Evolutionary conservation across 2,113 vertebrate species (phyloP).

Genomic region (Myrmecophaga tridactyla): DNA sequence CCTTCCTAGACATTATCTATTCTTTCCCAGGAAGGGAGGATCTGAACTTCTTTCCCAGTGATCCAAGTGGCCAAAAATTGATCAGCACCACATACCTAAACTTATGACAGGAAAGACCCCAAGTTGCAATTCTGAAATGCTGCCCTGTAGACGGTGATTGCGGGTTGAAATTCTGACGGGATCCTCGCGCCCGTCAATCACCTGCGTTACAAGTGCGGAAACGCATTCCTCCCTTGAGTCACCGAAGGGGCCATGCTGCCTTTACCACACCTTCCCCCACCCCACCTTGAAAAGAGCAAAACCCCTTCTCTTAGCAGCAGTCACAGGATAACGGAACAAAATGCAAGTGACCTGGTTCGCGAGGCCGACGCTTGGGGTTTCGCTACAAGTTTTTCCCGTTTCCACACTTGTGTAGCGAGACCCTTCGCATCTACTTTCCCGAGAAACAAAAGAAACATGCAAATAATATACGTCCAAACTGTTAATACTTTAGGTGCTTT

Average conservation of each 20-base stretch:
- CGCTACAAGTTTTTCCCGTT: neutral
- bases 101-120: neutral
- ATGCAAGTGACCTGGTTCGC: neutral
- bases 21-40: neutral
- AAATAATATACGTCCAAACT: neutral
- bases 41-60: neutral
- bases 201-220: neutral
- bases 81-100: neutral
- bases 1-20: neutral
- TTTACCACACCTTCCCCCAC: neutral
- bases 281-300: neutral
- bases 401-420: neutral
- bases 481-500: conserved; percentile 58
- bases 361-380: neutral
- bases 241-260: neutral
- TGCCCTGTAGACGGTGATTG: accelerated
- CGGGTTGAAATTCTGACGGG: neutral
- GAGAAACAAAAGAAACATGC: neutral
- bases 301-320: neutral
- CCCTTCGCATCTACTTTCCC: neutral
- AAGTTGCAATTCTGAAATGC: neutral
- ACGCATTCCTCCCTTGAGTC: neutral
- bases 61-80: neutral
- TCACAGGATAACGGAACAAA: neutral
- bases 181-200: neutral